A percentile compares a stretch with the other conserved stretches of the same genome.
These are phyloP conservation scores for Graphium colonna DNA, from an alignment of 2,888 invertebrate genomes.

Conservation along the genomic window DNA sequence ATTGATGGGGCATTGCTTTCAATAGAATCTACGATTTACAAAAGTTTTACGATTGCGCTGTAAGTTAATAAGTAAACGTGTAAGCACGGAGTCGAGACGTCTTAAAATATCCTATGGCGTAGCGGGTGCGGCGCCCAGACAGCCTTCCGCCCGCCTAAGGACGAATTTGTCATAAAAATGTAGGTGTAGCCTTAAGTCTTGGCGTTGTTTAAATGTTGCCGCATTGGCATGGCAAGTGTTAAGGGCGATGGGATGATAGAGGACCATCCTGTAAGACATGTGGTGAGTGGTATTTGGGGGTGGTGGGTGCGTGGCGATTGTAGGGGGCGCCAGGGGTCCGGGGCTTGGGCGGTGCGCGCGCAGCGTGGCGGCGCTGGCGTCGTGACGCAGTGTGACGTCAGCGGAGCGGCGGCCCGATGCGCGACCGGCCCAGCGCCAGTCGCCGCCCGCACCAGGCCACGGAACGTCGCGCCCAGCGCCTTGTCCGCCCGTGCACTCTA, in stretches of 20 bases:
- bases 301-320: conserved; percentile 60
- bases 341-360: conserved; percentile 64
- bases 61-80: conserved; percentile 27
- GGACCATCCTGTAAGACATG: conserved; percentile 54
- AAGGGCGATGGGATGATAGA: no score
- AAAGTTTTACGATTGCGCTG: background rate
- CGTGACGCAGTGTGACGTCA: conserved; percentile 86
- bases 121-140: conserved; percentile 42
- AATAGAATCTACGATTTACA: no score
- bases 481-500: conserved; percentile 68
- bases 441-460: conserved; percentile 78
- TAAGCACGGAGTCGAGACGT: conserved; percentile 32
- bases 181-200: conserved; percentile 31
- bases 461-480: conserved; percentile 70
- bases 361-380: conserved; percentile 72
- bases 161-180: conserved; percentile 44
- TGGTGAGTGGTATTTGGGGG: conserved; percentile 61
- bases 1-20: conserved; percentile 6
- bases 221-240: no score
- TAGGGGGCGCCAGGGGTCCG: conserved; percentile 72
- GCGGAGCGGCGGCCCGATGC: conserved; percentile 84
- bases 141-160: conserved; percentile 45
- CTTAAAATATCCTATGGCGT: conserved; percentile 42
- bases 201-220: no score
- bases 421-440: conserved; percentile 80